These are phyloP conservation scores for Parascotia fuliginaria DNA, from an alignment of 2,888 invertebrate genomes.

Conservation along the genomic window DNA sequence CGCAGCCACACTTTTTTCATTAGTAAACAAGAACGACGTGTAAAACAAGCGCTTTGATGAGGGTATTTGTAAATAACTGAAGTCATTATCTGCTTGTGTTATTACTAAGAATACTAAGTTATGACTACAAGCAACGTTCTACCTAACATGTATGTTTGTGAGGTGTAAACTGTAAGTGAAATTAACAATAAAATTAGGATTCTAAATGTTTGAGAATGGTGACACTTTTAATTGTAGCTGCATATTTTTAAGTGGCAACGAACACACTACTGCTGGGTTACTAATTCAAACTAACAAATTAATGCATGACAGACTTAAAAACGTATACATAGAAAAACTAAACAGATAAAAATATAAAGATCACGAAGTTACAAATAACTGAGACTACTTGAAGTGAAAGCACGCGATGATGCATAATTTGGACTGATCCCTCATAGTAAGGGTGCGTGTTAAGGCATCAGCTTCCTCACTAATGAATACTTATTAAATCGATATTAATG, in stretches of 20 bases:
- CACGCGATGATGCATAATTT: not conserved
- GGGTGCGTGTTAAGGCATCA: not conserved
- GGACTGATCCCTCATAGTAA: not conserved
- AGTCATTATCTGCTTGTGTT: slow-evolving; percentile 72
- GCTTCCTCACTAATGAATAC: not conserved
- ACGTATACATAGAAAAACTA: no score
- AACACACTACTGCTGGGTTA: no score
- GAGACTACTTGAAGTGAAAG: not conserved
- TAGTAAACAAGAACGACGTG: slow-evolving; percentile 82
- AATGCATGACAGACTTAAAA: no score
- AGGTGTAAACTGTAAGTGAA: no score
- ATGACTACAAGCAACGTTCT: slow-evolving; percentile 22
- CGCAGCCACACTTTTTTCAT: slow-evolving; percentile 77
- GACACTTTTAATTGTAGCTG: no score
- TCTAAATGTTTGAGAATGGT: no score
- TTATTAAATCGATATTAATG: not conserved
- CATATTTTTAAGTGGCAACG: no score
- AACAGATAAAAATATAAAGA: no score
- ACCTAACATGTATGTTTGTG: not conserved
- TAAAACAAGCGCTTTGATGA: slow-evolving; percentile 81
- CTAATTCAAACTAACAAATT: no score
- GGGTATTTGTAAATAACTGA: slow-evolving; percentile 77
- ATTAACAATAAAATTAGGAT: no score
- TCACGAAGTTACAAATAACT: no score
- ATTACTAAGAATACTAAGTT: no score